These are phyloP conservation scores for Ploceus nigricollis DNA, from an alignment of 2,113 vertebrate genomes.

Conservation along the genomic window DNA sequence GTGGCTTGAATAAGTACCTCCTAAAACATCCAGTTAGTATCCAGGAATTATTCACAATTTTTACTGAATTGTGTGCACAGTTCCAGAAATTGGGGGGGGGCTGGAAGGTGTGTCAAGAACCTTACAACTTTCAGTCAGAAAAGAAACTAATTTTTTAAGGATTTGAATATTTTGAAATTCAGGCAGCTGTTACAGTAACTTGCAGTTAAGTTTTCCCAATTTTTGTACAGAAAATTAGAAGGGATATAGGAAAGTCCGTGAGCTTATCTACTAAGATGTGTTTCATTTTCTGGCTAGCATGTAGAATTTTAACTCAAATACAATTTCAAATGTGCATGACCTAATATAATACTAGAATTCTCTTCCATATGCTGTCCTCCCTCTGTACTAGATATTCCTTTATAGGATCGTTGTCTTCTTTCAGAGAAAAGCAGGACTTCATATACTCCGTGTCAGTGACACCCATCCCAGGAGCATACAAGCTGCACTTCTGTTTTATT, in stretches of 20 bases:
- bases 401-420: not conserved
- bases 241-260: not conserved
- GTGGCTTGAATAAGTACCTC: not conserved
- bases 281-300: not conserved
- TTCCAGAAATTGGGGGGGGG: not conserved
- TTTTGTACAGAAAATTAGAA: not conserved
- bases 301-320: not conserved
- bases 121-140: not conserved
- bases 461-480: not conserved
- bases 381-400: not conserved
- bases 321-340: not conserved
- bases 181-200: not conserved
- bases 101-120: not conserved
- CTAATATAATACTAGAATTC: not conserved
- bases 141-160: not conserved
- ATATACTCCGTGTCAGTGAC: not conserved
- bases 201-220: not conserved
- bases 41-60: not conserved
- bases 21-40: not conserved
- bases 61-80: not conserved
- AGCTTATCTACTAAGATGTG: not conserved
- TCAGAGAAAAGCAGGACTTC: not conserved
- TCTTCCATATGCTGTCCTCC: not conserved
- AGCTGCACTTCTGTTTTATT: not conserved
- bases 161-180: not conserved